phyloP scores from a whole-genome alignment of 2,888 invertebrate species.

The Pseudococcus jackbeardsleyi region DNA sequence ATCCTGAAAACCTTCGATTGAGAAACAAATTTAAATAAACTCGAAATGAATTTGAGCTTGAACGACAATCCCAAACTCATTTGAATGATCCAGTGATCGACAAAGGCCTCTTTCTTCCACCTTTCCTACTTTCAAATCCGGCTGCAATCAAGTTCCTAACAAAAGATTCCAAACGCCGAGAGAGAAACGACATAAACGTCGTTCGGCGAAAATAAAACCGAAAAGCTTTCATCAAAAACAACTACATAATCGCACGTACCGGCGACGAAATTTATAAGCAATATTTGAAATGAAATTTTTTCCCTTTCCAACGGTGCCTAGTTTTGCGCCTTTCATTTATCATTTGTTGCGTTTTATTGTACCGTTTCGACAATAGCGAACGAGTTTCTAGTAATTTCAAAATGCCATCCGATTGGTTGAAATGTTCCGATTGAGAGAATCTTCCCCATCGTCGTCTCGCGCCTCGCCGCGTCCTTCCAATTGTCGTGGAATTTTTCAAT shows the following conservation, averaged over 20 bases:
- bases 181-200: no score
- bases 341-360: slow-evolving; percentile 45
- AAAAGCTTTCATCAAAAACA: neutral
- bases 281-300: slow-evolving; percentile 43
- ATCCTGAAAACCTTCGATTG: no score
- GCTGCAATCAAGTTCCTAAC: no score
- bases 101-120: no score
- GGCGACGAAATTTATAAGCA: slow-evolving; percentile 32
- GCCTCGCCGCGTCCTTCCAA: neutral
- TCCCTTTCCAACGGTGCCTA: neutral
- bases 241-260: neutral
- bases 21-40: no score
- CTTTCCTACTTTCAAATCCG: no score
- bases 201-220: no score
- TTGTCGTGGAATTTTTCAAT: neutral
- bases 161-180: no score
- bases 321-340: slow-evolving; percentile 7
- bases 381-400: slow-evolving; percentile 14
- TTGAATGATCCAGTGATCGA: no score
- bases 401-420: slow-evolving; percentile 4
- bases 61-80: no score
- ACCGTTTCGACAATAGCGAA: slow-evolving; percentile 2
- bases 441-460: neutral
- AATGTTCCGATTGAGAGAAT: neutral
- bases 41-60: no score